Evolutionary conservation across 2,888 invertebrate species (phyloP), one percentile per base, ranked within the genome.

Genomic region (Gryllus longicercus): DNA sequence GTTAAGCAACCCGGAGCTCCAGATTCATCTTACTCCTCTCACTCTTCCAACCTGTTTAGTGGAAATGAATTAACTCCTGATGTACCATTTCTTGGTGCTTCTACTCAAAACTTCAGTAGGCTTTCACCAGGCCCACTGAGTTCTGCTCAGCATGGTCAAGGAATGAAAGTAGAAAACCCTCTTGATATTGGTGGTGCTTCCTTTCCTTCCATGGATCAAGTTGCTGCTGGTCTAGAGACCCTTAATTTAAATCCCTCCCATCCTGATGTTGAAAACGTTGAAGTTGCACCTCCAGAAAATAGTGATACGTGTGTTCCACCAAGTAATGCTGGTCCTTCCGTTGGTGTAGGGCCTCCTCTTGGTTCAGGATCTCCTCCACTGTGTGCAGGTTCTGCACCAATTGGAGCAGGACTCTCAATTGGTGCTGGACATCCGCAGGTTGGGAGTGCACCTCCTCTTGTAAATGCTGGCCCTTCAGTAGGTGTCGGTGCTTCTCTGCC

Each of bases 191-290:
- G 78, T 25, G 12, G 18, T 25, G 18, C 18, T 38, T 38, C 23
- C 3, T 12, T 25, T 8, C 49, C 51, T 18, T 38, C 78, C 18
- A 23, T 80, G 51, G 82, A 82, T 11, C 81, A 79, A 77, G 82
- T 83, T 74, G 80, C 81, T 75, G 50, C 80, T 79, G 81, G 80
- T 18, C 77, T 82, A 49, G 80, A 82, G 77, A 77, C 76, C 25
- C 77, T 83, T 21, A 78, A 51, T 25, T 63, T 78, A 78, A 21
- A 63, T 78, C 51, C 63, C 21, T 50, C 18, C 49, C 16, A 16
- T 78, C 75, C 81, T 74, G 83, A 84, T 79, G 83, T 84, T 77
- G 86, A 86, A 83, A 86, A 86, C 83, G 85, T 85, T 81, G 86
- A 86, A 83, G 85, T 86, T 49, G 81, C 85, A 4, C 82, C 84